A percentile compares a stretch with the other conserved stretches of the same genome.
Conservation (phyloP, 2,888 invertebrate genomes). For the Drosophila atripex region DNA sequence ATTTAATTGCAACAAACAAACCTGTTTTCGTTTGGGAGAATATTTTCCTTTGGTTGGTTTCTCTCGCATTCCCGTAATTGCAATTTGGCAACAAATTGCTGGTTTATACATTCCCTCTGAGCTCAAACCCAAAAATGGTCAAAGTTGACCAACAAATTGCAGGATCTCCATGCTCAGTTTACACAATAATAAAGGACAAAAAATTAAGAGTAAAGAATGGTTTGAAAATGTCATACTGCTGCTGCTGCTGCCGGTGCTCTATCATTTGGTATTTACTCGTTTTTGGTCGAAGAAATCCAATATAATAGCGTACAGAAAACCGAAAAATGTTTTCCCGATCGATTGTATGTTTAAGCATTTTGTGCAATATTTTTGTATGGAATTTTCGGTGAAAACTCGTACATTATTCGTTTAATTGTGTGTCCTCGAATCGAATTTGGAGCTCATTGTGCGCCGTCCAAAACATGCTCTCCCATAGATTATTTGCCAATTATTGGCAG, state of each 20-base stretch:
- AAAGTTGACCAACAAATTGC: not conserved
- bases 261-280: constrained; percentile 13
- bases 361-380: constrained; percentile 9
- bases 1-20: not conserved
- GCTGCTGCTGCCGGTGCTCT: not conserved
- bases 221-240: not conserved
- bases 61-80: not conserved
- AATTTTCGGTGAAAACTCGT: not conserved
- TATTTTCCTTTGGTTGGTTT: not conserved
- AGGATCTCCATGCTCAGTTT: constrained; percentile 1
- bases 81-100: not conserved
- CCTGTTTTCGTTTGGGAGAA: not conserved
- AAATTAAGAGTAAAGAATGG: not conserved
- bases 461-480: not conserved
- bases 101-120: not conserved
- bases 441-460: constrained; percentile 21
- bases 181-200: constrained; percentile 19
- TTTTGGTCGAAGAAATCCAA: constrained; percentile 6
- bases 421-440: not conserved
- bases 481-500: constrained; percentile 24
- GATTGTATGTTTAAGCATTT: constrained; percentile 1
- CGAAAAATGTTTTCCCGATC: constrained; percentile 20
- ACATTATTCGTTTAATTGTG: not conserved
- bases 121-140: not conserved
- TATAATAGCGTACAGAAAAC: constrained; percentile 11